phyloP scores from a whole-genome alignment of 2,888 invertebrate species.

The Laothoe populi region DNA sequence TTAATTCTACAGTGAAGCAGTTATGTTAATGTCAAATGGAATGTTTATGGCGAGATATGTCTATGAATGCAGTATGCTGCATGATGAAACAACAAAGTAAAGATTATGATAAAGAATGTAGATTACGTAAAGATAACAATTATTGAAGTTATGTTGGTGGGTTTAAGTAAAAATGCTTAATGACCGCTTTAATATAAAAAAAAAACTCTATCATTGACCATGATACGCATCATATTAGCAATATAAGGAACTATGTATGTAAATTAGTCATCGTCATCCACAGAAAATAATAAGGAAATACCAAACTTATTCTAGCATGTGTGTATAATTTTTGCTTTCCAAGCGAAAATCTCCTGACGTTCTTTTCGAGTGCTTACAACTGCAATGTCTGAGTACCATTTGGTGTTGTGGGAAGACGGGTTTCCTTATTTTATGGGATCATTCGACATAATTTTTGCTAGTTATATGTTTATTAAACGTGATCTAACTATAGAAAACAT shows the following conservation, averaged over 20 bases:
- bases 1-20: background rate
- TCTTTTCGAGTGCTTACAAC: slow-evolving; percentile 21
- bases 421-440: background rate
- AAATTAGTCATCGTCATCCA: background rate
- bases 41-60: slow-evolving; percentile 1
- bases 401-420: background rate
- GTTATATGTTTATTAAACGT: background rate
- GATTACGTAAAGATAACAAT: slow-evolving; percentile 16
- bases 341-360: slow-evolving; percentile 5
- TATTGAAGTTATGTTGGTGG: slow-evolving; percentile 3
- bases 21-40: background rate
- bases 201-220: too few species aligned
- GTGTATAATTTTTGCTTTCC: background rate
- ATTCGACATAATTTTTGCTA: background rate
- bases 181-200: too few species aligned
- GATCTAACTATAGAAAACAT: background rate
- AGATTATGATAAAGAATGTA: slow-evolving; percentile 12
- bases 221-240: too few species aligned
- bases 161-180: slow-evolving; percentile 1
- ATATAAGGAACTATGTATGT: too few species aligned
- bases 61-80: background rate
- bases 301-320: background rate
- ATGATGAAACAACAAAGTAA: slow-evolving; percentile 4
- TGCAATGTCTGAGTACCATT: slow-evolving; percentile 6
- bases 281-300: background rate